Conservation (phyloP, 2,888 invertebrate genomes). For the Calameuta idolon region DNA sequence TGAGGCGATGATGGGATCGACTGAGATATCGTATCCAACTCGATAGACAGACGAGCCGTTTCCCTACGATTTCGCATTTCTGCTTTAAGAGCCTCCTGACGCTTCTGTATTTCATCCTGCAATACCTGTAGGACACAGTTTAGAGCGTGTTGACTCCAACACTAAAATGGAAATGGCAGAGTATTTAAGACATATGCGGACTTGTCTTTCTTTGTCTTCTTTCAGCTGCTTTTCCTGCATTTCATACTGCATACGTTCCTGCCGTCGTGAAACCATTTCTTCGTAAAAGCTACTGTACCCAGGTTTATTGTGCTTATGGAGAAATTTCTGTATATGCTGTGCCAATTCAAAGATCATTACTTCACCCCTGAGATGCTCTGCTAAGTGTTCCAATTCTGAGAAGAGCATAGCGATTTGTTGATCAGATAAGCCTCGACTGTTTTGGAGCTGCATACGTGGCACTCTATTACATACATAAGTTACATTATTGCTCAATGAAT, state of each 20-base stretch:
- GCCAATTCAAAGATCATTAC: constrained; percentile 90
- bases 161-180: not conserved
- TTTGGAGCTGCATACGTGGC: constrained; percentile 78
- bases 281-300: constrained; percentile 88
- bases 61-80: constrained; percentile 72
- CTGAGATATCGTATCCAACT: constrained; percentile 43
- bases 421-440: constrained; percentile 84
- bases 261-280: constrained; percentile 84
- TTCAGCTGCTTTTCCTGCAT: constrained; percentile 74
- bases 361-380: constrained; percentile 75
- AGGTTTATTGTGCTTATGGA: constrained; percentile 85
- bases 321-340: constrained; percentile 82
- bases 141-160: constrained; percentile 2
- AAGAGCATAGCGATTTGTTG: constrained; percentile 75
- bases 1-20: constrained; percentile 60
- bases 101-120: constrained; percentile 80
- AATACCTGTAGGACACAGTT: constrained; percentile 71
- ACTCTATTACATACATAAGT: constrained; percentile 68
- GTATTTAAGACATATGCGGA: constrained; percentile 25
- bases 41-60: constrained; percentile 40
- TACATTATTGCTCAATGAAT: constrained; percentile 1
- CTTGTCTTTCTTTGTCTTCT: constrained; percentile 71
- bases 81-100: constrained; percentile 82
- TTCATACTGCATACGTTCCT: constrained; percentile 75
- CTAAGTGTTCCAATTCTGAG: constrained; percentile 72